Evolutionary conservation across 2,888 invertebrate species (phyloP).

Genomic region (Callinectes sapidus): DNA sequence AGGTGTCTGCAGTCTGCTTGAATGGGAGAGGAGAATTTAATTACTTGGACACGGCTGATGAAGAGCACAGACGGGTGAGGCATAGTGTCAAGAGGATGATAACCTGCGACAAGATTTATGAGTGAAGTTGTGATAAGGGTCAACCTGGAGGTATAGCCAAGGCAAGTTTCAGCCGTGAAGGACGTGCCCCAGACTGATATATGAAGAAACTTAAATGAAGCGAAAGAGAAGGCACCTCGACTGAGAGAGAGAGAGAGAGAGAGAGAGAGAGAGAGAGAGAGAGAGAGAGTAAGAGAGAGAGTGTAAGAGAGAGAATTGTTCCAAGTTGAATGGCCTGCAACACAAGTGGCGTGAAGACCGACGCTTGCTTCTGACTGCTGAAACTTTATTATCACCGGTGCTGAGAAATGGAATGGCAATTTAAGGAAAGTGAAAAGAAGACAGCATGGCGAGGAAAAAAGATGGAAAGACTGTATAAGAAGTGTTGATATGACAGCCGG

Average conservation of each 20-base stretch:
- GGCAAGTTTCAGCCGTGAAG: neutral
- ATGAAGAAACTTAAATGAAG: slow-evolving; percentile 16
- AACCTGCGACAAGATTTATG: neutral
- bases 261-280: neutral
- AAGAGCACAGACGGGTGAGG: neutral
- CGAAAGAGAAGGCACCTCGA: neutral
- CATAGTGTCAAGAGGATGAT: neutral
- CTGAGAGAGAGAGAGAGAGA: neutral
- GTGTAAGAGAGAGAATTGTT: neutral
- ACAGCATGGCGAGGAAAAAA: no score
- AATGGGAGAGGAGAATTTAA: neutral
- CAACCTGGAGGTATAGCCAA: neutral
- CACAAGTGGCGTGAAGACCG: no score
- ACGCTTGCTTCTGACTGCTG: no score
- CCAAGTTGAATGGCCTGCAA: no score
- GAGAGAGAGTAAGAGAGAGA: neutral
- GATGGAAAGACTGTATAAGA: no score
- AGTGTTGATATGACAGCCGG: no score
- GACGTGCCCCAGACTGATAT: neutral
- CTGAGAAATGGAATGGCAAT: no score
- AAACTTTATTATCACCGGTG: no score
- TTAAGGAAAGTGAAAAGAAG: no score
- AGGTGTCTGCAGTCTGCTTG: neutral
- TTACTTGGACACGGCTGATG: neutral
- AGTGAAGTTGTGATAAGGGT: slow-evolving; percentile 21